A percentile compares a stretch with the other conserved stretches of the same genome.
Evolutionary conservation across 2,888 invertebrate genomes (phyloP).

Genomic region (Stenolophus ochropezus): DNA sequence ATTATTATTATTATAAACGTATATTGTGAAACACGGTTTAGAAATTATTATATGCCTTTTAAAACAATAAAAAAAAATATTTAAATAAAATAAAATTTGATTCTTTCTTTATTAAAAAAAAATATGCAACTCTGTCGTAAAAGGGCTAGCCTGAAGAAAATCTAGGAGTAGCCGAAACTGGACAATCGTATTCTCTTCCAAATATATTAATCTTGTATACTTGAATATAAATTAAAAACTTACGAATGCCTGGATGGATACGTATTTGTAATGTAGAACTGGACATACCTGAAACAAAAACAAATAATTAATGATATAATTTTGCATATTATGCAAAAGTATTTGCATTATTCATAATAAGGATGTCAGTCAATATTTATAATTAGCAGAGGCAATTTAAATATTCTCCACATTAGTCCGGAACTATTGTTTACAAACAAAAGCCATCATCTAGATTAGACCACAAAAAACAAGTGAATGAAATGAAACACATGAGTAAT

Average conservation of each 20-base stretch:
- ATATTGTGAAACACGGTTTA: too few species aligned
- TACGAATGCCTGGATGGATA: not conserved
- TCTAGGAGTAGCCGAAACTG: too few species aligned
- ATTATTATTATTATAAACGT: too few species aligned
- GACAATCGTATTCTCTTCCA: too few species aligned
- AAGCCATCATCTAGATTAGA: conserved; percentile 22
- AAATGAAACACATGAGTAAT: conserved; percentile 37
- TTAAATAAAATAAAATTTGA: too few species aligned
- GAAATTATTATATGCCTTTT: too few species aligned
- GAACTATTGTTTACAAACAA: conserved; percentile 34
- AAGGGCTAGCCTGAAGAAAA: too few species aligned
- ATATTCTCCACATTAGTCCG: not conserved
- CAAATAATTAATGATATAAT: not conserved
- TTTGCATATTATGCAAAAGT: not conserved
- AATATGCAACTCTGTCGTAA: too few species aligned
- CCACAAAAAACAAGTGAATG: conserved; percentile 17
- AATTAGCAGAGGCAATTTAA: conserved; percentile 11
- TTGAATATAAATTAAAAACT: not conserved
- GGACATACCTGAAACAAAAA: not conserved
- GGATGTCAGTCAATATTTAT: not conserved
- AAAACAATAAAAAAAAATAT: too few species aligned
- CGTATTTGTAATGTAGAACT: not conserved
- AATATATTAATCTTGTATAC: too few species aligned
- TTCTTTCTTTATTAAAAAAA: too few species aligned
- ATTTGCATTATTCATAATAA: not conserved